Evolutionary conservation across 2,888 invertebrate genomes (phyloP).

Genomic region (Monopis laevigella): DNA sequence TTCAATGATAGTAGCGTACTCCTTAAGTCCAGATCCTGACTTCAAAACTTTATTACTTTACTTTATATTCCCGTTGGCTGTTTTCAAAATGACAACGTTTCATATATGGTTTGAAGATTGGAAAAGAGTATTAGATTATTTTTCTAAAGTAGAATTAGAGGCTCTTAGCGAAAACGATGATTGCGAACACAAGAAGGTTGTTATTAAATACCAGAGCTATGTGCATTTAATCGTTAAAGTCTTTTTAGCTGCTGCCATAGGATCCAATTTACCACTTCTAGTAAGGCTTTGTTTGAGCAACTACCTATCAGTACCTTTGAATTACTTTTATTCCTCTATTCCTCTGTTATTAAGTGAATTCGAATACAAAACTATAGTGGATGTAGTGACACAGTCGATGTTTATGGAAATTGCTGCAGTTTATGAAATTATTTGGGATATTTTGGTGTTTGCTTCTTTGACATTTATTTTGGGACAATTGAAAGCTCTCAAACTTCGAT

Average conservation of each 20-base stretch:
- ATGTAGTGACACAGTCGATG: neutral
- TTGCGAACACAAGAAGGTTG: neutral
- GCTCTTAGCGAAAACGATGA: neutral
- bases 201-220: neutral
- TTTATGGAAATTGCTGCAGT: conserved; percentile 1
- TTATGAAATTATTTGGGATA: conserved; percentile 1
- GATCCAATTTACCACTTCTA: neutral
- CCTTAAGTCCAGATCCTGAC: conserved; percentile 5
- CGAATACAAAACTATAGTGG: neutral
- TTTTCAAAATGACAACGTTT: conserved; percentile 1
- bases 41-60: conserved; percentile 1
- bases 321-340: neutral
- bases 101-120: neutral
- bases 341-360: too few relatives aligned
- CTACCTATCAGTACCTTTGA: neutral
- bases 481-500: conserved; percentile 2
- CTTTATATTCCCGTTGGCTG: neutral
- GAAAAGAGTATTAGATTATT: neutral
- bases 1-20: too few relatives aligned
- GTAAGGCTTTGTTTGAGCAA: neutral
- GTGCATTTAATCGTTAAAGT: neutral
- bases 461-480: conserved; percentile 1
- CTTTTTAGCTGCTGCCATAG: neutral
- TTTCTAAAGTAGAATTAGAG: neutral
- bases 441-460: neutral